Evolutionary conservation across 2,113 vertebrate species (phyloP).

Genomic region (Bos taurus): DNA sequence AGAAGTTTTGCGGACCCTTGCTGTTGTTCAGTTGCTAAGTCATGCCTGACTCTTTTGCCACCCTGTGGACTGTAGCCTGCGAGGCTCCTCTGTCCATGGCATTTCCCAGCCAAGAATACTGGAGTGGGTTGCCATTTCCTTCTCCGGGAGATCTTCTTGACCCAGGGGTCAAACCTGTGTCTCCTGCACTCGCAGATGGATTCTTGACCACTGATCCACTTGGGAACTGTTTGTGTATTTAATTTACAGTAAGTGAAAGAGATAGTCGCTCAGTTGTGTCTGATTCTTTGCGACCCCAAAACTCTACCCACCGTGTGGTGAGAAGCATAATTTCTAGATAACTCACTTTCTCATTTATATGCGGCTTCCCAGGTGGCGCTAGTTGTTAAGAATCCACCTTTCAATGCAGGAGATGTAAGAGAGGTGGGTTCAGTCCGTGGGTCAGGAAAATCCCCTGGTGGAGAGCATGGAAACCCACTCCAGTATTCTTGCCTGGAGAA

Average conservation of each 20-base stretch:
- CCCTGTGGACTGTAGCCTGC: not conserved
- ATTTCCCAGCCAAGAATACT: not conserved
- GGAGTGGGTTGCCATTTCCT: not conserved
- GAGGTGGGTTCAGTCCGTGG: not conserved
- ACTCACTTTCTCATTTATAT: not conserved
- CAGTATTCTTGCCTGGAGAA: not conserved
- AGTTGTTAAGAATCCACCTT: not conserved
- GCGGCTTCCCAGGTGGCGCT: not conserved
- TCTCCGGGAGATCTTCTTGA: not conserved
- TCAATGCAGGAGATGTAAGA: not conserved
- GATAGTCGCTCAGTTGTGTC: not conserved
- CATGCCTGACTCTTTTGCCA: not conserved
- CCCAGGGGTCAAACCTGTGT: not conserved
- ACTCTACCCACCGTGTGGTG: not conserved
- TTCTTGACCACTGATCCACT: not conserved
- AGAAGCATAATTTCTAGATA: not conserved
- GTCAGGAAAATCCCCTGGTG: not conserved
- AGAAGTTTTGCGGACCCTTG: not conserved
- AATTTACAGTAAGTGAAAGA: not conserved
- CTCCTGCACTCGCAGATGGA: not conserved
- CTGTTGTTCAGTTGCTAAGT: not conserved
- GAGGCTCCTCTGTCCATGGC: not conserved
- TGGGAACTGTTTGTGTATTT: not conserved
- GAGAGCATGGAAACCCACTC: not conserved
- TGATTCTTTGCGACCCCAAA: not conserved